Evolutionary conservation across 2,888 invertebrate genomes (phyloP).

Genomic region (Pharmacophagus antenor): DNA sequence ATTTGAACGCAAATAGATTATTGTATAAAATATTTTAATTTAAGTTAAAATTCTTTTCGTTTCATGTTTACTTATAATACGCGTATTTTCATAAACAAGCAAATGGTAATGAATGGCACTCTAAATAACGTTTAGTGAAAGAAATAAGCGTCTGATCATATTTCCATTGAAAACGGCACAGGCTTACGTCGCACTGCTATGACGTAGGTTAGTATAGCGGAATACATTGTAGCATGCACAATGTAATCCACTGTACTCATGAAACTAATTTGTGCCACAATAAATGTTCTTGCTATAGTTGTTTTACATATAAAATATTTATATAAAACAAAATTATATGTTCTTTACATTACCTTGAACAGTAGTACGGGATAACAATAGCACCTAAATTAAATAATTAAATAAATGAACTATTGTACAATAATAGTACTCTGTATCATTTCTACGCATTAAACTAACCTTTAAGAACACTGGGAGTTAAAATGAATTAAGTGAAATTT

Average conservation of each 20-base stretch:
- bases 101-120: no score
- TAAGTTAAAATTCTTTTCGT: no score
- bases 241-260: background rate
- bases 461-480: constrained; percentile 5
- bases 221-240: background rate
- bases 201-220: background rate
- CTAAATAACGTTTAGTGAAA: background rate
- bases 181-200: constrained; percentile 6
- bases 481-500: constrained; percentile 21
- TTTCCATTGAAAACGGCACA: background rate
- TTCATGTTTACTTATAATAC: no score
- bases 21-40: no score
- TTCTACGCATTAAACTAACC: background rate
- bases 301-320: background rate
- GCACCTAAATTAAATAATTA: no score
- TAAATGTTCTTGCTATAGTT: background rate
- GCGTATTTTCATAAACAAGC: no score
- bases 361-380: background rate
- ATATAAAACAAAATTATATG: background rate
- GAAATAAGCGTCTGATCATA: background rate
- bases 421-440: background rate
- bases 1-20: no score
- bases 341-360: background rate
- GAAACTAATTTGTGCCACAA: background rate
- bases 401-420: no score